Evolutionary conservation across 2,888 invertebrate species (phyloP).

Genomic region (Cryptus viduatorius): DNA sequence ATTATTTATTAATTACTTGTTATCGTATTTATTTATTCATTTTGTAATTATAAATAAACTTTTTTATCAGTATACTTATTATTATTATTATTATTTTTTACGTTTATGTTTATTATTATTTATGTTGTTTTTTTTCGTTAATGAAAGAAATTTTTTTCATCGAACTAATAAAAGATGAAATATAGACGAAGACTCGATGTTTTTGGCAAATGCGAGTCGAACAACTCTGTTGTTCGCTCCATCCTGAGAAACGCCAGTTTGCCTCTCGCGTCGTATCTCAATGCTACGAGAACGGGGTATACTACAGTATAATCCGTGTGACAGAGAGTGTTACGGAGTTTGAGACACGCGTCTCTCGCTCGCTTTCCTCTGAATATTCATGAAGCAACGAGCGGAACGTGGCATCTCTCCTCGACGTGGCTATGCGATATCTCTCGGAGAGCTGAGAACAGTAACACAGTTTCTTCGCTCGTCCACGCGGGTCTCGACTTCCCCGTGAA

Average conservation of each 20-base stretch:
- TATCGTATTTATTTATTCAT: neutral
- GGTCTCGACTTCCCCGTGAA: neutral
- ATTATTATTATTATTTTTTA: too few relatives aligned
- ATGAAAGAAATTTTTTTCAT: neutral
- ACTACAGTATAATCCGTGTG: neutral
- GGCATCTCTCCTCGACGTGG: conserved; percentile 29
- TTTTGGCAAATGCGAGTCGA: neutral
- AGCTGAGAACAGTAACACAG: conserved; percentile 50
- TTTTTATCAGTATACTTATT: too few relatives aligned
- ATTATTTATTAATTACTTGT: neutral
- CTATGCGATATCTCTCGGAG: neutral
- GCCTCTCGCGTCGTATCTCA: conserved; percentile 10
- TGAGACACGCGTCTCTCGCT: conserved; percentile 50
- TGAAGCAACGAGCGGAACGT: conserved; percentile 41
- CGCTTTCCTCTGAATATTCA: conserved; percentile 57
- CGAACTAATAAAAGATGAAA: neutral
- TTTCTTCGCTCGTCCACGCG: conserved; percentile 40
- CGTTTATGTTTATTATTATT: too few relatives aligned
- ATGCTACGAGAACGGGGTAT: neutral
- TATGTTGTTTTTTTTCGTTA: too few relatives aligned
- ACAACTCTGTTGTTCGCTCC: neutral
- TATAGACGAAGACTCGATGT: neutral
- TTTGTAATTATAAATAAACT: too few relatives aligned
- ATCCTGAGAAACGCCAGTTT: neutral
- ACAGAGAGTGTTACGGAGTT: conserved; percentile 26